Evolutionary conservation across 2,888 invertebrate genomes (phyloP).

Genomic region (Dicroscelio sp.): DNA sequence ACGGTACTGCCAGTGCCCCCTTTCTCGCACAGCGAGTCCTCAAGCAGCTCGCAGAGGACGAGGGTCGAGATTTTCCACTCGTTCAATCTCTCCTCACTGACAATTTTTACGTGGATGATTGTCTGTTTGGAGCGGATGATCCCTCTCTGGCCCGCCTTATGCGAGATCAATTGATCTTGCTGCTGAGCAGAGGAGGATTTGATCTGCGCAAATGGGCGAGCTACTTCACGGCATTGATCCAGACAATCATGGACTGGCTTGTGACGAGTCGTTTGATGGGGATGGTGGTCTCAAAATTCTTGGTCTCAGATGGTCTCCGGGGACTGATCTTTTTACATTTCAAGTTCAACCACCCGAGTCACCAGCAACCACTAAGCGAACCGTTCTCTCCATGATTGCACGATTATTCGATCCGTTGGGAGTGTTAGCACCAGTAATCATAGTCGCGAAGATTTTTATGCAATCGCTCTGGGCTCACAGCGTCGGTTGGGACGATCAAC

Average conservation of each 20-base stretch:
- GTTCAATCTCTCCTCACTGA: background rate
- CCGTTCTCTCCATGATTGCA: background rate
- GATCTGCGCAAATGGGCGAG: constrained; percentile 63
- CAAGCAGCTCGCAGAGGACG: constrained; percentile 5
- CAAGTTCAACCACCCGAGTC: background rate
- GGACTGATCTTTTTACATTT: background rate
- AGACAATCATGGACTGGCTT: background rate
- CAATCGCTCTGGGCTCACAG: background rate
- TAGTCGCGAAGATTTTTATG: no score
- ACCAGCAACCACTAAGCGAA: background rate
- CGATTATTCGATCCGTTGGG: background rate
- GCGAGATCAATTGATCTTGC: constrained; percentile 18
- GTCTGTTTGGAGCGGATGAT: constrained; percentile 36
- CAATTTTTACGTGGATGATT: constrained; percentile 50
- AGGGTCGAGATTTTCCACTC: no score
- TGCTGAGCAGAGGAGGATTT: constrained; percentile 3
- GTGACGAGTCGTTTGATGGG: background rate
- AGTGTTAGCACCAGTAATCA: no score
- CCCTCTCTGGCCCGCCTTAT: background rate
- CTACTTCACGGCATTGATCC: background rate
- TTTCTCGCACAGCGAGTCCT: background rate
- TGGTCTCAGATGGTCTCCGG: background rate
- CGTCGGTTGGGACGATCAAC: background rate
- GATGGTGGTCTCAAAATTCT: background rate
- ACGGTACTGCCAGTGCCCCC: constrained; percentile 20